Conservation (phyloP, 2,113 vertebrate genomes). For the Leucoraja erinaceus region DNA sequence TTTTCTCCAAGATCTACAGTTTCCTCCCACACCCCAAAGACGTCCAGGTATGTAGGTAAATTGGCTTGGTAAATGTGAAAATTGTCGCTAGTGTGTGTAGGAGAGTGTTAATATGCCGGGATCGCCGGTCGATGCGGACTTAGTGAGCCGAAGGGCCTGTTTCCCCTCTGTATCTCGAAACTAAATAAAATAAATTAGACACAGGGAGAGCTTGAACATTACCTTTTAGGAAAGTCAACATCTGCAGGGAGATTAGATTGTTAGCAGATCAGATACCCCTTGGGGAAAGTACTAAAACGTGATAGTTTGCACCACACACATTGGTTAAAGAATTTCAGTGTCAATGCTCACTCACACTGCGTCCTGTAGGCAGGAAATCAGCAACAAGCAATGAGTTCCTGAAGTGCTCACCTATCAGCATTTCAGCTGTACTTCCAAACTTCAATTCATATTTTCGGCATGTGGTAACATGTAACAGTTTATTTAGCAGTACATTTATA, state of each 20-base stretch:
- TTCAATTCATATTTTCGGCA: constrained; percentile 44
- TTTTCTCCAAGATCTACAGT: too few relatives aligned
- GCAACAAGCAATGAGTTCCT: not conserved
- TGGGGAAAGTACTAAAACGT: not conserved
- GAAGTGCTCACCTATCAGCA: not conserved
- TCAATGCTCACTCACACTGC: not conserved
- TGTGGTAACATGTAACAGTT: constrained; percentile 40
- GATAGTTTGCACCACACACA: not conserved
- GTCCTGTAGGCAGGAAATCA: constrained; percentile 19
- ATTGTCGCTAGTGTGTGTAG: too few relatives aligned
- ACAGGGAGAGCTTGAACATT: not conserved
- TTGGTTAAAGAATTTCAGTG: constrained; percentile 13
- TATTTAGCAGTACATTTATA: constrained; percentile 31
- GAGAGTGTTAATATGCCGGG: too few relatives aligned
- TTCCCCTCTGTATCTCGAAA: too few relatives aligned
- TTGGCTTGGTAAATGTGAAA: too few relatives aligned
- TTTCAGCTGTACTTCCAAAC: constrained; percentile 11
- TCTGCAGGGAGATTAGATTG: constrained; percentile 18
- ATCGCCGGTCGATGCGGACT: too few relatives aligned
- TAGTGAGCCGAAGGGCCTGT: too few relatives aligned
- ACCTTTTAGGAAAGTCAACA: not conserved
- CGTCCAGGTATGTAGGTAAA: too few relatives aligned
- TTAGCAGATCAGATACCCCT: constrained; percentile 8
- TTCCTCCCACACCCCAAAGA: too few relatives aligned
- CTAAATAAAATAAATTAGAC: too few relatives aligned